phyloP scores from a whole-genome alignment of 2,113 vertebrate genomes.

The Onychorhynchus coronatus region DNA sequence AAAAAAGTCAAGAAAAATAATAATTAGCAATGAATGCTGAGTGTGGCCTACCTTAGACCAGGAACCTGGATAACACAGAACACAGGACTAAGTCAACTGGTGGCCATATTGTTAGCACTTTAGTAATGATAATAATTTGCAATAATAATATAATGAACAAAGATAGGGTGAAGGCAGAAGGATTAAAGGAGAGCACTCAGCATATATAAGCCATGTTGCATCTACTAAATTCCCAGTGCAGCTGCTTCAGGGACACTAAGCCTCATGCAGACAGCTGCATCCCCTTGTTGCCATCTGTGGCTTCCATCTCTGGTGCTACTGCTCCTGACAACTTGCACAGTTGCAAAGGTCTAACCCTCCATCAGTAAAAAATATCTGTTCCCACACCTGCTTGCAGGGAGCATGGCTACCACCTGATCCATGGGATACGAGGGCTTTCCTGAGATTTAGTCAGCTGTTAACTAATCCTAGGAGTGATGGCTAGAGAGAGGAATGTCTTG shows the following conservation, averaged over 20 bases:
- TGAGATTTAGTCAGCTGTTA: conserved; percentile 10
- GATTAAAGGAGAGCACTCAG: conserved; percentile 19
- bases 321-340: neutral
- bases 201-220: conserved; percentile 1
- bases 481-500: conserved; percentile 7
- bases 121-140: neutral
- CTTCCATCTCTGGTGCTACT: neutral
- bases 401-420: neutral
- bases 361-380: neutral
- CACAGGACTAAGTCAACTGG: neutral
- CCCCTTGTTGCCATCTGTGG: conserved; percentile 45
- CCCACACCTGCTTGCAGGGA: neutral
- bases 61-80: neutral
- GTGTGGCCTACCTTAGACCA: neutral
- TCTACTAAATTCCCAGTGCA: conserved; percentile 53
- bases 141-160: conserved; percentile 41
- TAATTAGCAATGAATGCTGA: neutral
- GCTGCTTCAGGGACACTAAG: conserved; percentile 49
- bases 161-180: conserved; percentile 11
- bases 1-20: neutral
- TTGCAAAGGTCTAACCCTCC: neutral
- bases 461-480: conserved; percentile 19
- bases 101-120: neutral
- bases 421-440: conserved; percentile 14
- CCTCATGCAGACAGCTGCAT: conserved; percentile 43